These are phyloP conservation scores for Lithophane ornitopus DNA, from an alignment of 2,888 invertebrate species.

Conservation along the genomic window DNA sequence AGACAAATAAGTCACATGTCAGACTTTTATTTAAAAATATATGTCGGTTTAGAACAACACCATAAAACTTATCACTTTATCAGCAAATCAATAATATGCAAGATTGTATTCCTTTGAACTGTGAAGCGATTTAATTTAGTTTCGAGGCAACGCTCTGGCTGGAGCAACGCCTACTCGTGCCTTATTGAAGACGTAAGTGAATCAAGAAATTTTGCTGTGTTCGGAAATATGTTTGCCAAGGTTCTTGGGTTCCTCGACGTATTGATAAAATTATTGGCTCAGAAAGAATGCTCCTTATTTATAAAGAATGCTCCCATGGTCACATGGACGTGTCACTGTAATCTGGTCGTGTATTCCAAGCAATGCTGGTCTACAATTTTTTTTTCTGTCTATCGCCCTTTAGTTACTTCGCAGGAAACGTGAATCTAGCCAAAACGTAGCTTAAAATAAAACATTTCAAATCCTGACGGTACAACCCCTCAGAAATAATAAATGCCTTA, in stretches of 20 bases:
- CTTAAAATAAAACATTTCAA: constrained; percentile 4
- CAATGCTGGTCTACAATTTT: not conserved
- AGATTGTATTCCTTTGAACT: constrained; percentile 60
- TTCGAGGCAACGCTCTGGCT: constrained; percentile 26
- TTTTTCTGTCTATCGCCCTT: not conserved
- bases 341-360: not conserved
- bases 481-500: constrained; percentile 4
- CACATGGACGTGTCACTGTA: not conserved
- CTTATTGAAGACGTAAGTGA: constrained; percentile 52
- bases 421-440: not conserved
- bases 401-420: not conserved
- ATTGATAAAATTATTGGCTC: not conserved
- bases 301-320: not conserved
- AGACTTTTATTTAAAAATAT: not conserved
- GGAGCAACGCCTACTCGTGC: constrained; percentile 28
- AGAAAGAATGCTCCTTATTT: not conserved
- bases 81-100: constrained; percentile 54
- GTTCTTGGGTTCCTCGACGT: not conserved
- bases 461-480: not conserved
- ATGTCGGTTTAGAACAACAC: not conserved
- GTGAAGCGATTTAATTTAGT: constrained; percentile 56
- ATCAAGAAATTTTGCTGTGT: constrained; percentile 40
- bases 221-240: constrained; percentile 25
- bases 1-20: not conserved
- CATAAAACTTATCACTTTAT: constrained; percentile 6